phyloP scores from a whole-genome alignment of 2,113 vertebrate species.

The Halcyon senegalensis region DNA sequence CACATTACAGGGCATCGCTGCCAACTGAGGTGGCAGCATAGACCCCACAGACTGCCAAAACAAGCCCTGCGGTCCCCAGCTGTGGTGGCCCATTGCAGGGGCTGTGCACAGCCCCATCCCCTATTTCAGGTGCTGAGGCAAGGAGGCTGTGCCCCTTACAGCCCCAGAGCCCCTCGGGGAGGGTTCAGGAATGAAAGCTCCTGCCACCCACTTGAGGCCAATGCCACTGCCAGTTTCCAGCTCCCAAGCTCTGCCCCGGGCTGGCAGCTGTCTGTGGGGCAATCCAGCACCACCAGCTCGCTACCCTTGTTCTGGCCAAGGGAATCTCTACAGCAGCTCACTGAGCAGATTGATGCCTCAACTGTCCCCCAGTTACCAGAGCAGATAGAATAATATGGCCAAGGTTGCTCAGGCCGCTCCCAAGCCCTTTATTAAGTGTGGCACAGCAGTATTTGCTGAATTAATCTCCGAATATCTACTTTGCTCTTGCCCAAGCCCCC shows the following conservation, averaged over 20 bases:
- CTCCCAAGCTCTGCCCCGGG: background rate
- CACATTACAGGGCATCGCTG: rapidly evolving
- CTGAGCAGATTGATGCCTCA: background rate
- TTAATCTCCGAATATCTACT: background rate
- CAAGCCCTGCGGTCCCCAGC: background rate
- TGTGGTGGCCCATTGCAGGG: rapidly evolving
- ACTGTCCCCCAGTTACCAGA: background rate
- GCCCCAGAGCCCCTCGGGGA: background rate
- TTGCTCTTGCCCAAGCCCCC: background rate
- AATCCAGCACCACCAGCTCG: background rate
- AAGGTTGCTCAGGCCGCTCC: background rate
- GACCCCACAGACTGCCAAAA: rapidly evolving
- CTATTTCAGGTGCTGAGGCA: background rate
- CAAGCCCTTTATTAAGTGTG: background rate
- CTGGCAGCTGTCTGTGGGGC: background rate
- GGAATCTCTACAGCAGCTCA: background rate
- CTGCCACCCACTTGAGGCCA: background rate
- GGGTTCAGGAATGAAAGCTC: background rate
- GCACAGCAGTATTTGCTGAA: background rate
- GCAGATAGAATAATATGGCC: background rate
- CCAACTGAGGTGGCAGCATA: background rate
- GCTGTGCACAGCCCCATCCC: no score
- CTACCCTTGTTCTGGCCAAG: background rate
- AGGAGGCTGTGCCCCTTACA: background rate
- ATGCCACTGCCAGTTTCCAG: background rate